These are phyloP conservation scores for Hyperoplus lanceolatus DNA, from an alignment of 2,797 vertebrate species.

Conservation along the genomic window DNA sequence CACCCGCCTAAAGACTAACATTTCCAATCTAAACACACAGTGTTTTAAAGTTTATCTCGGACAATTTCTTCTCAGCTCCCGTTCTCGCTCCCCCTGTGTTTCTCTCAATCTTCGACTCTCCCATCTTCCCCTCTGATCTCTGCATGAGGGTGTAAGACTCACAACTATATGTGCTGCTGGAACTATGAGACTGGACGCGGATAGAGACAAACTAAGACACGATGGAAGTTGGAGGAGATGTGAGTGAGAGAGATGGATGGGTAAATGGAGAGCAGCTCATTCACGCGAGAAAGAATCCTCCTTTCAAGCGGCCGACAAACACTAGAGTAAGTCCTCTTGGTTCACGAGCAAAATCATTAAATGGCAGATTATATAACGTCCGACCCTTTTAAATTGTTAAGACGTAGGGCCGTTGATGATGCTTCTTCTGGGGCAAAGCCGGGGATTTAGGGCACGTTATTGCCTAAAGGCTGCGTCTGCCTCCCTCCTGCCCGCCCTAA, in stretches of 20 bases:
- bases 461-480: slow-evolving; percentile 69
- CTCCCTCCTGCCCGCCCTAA: slow-evolving; percentile 37
- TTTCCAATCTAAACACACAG: slow-evolving; percentile 27
- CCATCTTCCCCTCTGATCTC: slow-evolving; percentile 22
- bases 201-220: slow-evolving; percentile 16
- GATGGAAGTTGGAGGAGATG: slow-evolving; percentile 41
- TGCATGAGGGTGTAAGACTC: slow-evolving; percentile 22
- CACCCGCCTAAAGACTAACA: slow-evolving; percentile 32
- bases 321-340: slow-evolving; percentile 40
- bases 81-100: not conserved
- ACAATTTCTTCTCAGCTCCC: not conserved
- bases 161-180: slow-evolving; percentile 9
- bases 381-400: slow-evolving; percentile 62
- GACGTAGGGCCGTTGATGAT: slow-evolving; percentile 56
- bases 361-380: slow-evolving; percentile 63
- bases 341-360: slow-evolving; percentile 25
- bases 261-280: slow-evolving; percentile 57
- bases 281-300: slow-evolving; percentile 64
- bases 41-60: slow-evolving; percentile 11
- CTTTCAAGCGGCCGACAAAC: slow-evolving; percentile 47
- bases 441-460: slow-evolving; percentile 78
- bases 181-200: slow-evolving; percentile 37
- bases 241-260: slow-evolving; percentile 31
- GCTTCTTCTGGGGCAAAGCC: slow-evolving; percentile 58
- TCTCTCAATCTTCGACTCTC: slow-evolving; percentile 17